A percentile compares a stretch with the other conserved stretches of the same genome.
These are phyloP conservation scores for Butorides virescens DNA, from an alignment of 2,113 vertebrate genomes.

Conservation along the genomic window DNA sequence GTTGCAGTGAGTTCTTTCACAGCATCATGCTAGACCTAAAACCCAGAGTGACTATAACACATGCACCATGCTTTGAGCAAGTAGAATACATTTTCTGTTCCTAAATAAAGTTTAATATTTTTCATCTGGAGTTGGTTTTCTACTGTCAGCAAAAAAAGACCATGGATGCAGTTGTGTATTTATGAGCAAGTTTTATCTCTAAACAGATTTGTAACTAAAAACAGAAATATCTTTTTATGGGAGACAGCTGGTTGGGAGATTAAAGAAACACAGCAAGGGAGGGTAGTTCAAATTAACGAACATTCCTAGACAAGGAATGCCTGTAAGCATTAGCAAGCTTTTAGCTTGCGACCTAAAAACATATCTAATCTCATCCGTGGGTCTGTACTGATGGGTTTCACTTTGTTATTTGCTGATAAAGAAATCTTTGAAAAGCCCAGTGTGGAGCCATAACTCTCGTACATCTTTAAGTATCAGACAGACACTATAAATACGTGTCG, in stretches of 20 bases:
- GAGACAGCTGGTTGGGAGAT: conserved; percentile 82
- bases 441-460: neutral
- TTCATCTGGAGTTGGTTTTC: conserved; percentile 73
- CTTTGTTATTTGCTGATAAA: conserved; percentile 45
- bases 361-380: conserved; percentile 55
- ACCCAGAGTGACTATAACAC: neutral
- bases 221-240: conserved; percentile 84
- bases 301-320: conserved; percentile 76
- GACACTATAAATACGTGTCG: conserved; percentile 16
- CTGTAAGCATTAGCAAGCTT: conserved; percentile 72
- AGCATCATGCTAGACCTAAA: neutral
- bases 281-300: conserved; percentile 77
- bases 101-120: conserved; percentile 67
- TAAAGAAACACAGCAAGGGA: conserved; percentile 75
- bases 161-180: conserved; percentile 73
- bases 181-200: conserved; percentile 79
- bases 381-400: conserved; percentile 44
- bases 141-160: conserved; percentile 66
- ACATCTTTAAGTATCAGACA: neutral
- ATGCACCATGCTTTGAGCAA: neutral
- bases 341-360: conserved; percentile 75
- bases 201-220: conserved; percentile 87
- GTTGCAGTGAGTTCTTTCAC: neutral
- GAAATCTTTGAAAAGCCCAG: conserved; percentile 35
- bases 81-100: conserved; percentile 34